Evolutionary conservation across 2,888 invertebrate genomes (phyloP).

Genomic region (Hedychridium roseum): DNA sequence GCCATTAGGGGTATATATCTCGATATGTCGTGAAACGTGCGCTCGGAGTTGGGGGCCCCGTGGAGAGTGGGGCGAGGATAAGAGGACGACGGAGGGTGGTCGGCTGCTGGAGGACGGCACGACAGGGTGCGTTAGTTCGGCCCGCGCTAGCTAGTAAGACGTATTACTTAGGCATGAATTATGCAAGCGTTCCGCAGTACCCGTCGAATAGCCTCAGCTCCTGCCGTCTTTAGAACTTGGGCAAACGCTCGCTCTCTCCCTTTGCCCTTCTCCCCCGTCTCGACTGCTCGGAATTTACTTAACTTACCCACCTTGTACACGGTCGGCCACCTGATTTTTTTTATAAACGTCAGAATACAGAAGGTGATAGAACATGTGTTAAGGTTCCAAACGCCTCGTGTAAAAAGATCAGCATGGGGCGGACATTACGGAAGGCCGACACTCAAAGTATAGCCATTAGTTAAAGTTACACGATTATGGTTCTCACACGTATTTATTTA

Average conservation of each 20-base stretch:
- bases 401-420: too few species aligned
- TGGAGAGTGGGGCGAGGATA: slow-evolving; percentile 16
- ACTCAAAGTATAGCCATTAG: too few species aligned
- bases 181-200: slow-evolving; percentile 49
- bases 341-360: too few species aligned
- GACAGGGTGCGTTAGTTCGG: slow-evolving; percentile 36
- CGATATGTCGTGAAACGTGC: slow-evolving; percentile 32
- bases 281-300: slow-evolving; percentile 29
- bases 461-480: too few species aligned
- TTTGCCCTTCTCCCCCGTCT: slow-evolving; percentile 8
- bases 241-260: slow-evolving; percentile 31
- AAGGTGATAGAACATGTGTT: too few species aligned
- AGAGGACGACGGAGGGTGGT: slow-evolving; percentile 16
- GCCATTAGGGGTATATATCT: slow-evolving; percentile 53
- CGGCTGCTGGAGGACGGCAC: slow-evolving; percentile 24
- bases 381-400: too few species aligned
- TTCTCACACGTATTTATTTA: too few species aligned
- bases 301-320: slow-evolving; percentile 35
- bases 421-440: too few species aligned
- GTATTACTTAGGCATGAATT: slow-evolving; percentile 61
- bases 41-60: slow-evolving; percentile 5
- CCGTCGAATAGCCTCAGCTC: slow-evolving; percentile 43
- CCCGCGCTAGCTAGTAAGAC: slow-evolving; percentile 48
- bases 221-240: slow-evolving; percentile 36
- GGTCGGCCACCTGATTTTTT: slow-evolving; percentile 32